A percentile compares a stretch with the other conserved stretches of the same genome.
Evolutionary conservation across 2,888 invertebrate species (phyloP).

Genomic region (Poecilobothrus nobilitatus): DNA sequence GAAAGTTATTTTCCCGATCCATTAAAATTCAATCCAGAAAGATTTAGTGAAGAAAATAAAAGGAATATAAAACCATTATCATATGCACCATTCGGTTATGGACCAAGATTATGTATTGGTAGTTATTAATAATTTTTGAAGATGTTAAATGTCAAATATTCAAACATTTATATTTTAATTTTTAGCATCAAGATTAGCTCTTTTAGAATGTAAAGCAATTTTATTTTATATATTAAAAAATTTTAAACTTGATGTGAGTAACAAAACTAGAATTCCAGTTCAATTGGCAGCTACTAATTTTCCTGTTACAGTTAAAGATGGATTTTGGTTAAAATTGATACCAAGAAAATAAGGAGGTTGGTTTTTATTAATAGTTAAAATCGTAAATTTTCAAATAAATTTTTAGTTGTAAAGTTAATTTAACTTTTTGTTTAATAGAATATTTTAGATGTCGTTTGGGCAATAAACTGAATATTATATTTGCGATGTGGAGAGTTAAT

Average conservation of each 20-base stretch:
- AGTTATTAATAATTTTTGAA: neutral
- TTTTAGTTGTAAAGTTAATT: too few species aligned
- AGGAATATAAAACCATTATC: conserved; percentile 40
- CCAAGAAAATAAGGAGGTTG: conserved; percentile 24
- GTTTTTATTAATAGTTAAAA: conserved; percentile 27
- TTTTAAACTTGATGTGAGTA: conserved; percentile 20
- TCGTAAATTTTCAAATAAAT: too few species aligned
- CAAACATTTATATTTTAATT: conserved; percentile 17
- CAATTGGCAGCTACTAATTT: conserved; percentile 10
- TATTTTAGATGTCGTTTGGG: too few species aligned
- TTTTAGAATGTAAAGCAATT: conserved; percentile 23
- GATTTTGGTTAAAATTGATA: conserved; percentile 19
- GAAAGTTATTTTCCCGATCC: conserved; percentile 46
- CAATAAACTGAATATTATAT: too few species aligned
- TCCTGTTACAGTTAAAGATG: conserved; percentile 16
- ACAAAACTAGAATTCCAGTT: conserved; percentile 20
- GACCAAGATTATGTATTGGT: conserved; percentile 44
- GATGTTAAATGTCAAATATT: too few species aligned
- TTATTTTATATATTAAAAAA: conserved; percentile 20
- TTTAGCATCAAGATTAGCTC: conserved; percentile 22
- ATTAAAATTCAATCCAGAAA: conserved; percentile 47
- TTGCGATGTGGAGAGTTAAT: too few species aligned
- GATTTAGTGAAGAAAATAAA: conserved; percentile 50
- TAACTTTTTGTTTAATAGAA: too few species aligned
- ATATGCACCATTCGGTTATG: conserved; percentile 49